Evolutionary conservation across 2,888 invertebrate genomes (phyloP).

Genomic region (Gibbula magus): DNA sequence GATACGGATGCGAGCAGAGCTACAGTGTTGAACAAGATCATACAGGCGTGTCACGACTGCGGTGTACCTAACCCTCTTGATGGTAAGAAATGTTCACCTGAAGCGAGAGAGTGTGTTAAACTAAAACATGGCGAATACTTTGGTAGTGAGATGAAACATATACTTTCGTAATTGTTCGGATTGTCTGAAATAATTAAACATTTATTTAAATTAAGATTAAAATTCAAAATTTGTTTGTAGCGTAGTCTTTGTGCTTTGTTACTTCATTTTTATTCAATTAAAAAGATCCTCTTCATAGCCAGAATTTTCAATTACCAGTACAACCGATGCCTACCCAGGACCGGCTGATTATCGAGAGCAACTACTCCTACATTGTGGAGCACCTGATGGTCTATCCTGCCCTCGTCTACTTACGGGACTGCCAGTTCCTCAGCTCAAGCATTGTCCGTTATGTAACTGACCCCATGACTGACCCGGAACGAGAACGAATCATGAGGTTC

Average conservation of each 20-base stretch:
- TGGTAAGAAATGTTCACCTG: neutral
- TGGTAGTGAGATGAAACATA: no score
- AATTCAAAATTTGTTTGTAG: no score
- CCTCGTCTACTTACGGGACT: neutral
- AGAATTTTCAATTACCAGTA: neutral
- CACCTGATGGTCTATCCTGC: neutral
- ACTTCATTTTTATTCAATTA: no score
- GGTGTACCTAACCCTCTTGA: neutral
- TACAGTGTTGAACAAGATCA: neutral
- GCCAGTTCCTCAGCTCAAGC: neutral
- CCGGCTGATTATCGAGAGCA: neutral
- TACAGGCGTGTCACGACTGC: neutral
- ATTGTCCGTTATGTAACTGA: neutral
- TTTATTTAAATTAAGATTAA: no score
- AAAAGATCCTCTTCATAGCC: no score
- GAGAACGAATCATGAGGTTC: neutral
- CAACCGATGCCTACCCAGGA: neutral
- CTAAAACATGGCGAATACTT: no score
- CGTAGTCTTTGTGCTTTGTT: no score
- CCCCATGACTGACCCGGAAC: neutral
- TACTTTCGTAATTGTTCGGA: no score
- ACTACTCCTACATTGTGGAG: neutral
- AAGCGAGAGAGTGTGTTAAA: neutral
- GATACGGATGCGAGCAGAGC: neutral
- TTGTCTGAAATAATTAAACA: no score